A percentile compares a stretch with the other conserved stretches of the same genome.
These are phyloP conservation scores for Euura lappo DNA, from an alignment of 1,140 invertebrate genomes.

Conservation along the genomic window DNA sequence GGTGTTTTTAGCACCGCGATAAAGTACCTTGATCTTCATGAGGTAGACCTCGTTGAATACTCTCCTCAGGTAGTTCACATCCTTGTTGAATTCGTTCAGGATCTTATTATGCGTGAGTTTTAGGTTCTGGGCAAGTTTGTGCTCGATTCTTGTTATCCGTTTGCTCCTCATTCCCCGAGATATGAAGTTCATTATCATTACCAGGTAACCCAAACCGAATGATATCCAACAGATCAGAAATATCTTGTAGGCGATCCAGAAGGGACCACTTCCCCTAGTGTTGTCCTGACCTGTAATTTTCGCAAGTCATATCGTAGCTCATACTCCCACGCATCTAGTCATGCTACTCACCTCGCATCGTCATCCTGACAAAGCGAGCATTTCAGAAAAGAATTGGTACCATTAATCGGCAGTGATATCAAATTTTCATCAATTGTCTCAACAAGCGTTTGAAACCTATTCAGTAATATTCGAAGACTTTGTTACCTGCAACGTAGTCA, in stretches of 20 bases:
- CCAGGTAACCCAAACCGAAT: slow-evolving; percentile 87
- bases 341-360: background rate
- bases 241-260: slow-evolving; percentile 74
- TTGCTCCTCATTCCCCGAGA: slow-evolving; percentile 77
- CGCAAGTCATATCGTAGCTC: too few relatives aligned
- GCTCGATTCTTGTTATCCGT: slow-evolving; percentile 75
- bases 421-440: too few relatives aligned
- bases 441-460: too few relatives aligned
- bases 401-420: too few relatives aligned
- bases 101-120: slow-evolving; percentile 80
- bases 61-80: slow-evolving; percentile 74
- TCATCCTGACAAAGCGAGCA: background rate
- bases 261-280: slow-evolving; percentile 63
- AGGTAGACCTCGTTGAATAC: slow-evolving; percentile 81
- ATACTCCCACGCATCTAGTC: background rate
- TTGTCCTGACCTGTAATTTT: slow-evolving; percentile 50
- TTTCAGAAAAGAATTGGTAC: background rate
- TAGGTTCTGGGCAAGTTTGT: slow-evolving; percentile 75
- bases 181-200: slow-evolving; percentile 91
- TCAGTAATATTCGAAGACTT: too few relatives aligned
- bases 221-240: slow-evolving; percentile 86
- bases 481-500: slow-evolving; percentile 84
- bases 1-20: background rate
- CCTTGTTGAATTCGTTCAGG: slow-evolving; percentile 77
- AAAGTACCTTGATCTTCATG: slow-evolving; percentile 74